Percentiles rank a stretch among this genome's conserved stretches.
Evolutionary conservation across 2,888 invertebrate species (phyloP).

Genomic region (Nyleta sp.): DNA sequence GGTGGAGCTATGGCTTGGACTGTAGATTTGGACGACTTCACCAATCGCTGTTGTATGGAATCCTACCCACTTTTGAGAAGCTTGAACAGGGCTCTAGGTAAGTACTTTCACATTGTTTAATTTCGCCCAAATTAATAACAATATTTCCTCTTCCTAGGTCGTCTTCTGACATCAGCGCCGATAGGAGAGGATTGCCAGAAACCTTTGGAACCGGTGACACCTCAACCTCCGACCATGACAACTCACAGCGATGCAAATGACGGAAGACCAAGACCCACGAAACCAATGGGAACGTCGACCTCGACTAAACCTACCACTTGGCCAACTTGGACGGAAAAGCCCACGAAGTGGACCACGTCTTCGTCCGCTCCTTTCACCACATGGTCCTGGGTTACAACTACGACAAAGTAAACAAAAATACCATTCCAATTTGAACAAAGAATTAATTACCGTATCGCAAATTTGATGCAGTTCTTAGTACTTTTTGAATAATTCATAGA

Average conservation of each 20-base stretch:
- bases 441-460: no score
- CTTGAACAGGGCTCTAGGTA: slow-evolving; percentile 90
- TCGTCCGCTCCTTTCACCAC: slow-evolving; percentile 59
- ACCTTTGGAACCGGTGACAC: slow-evolving; percentile 89
- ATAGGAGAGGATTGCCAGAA: slow-evolving; percentile 86
- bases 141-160: no score
- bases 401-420: slow-evolving; percentile 35
- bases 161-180: slow-evolving; percentile 83
- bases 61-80: slow-evolving; percentile 90
- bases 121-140: no score
- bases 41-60: slow-evolving; percentile 92
- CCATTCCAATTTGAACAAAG: not conserved
- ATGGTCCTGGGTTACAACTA: slow-evolving; percentile 67
- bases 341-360: slow-evolving; percentile 64
- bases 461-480: not conserved
- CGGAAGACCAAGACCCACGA: slow-evolving; percentile 70
- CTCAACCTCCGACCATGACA: slow-evolving; percentile 89
- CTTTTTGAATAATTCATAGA: slow-evolving; percentile 18
- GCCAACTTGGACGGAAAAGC: slow-evolving; percentile 77
- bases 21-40: slow-evolving; percentile 93
- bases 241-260: slow-evolving; percentile 86
- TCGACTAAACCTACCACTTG: slow-evolving; percentile 75
- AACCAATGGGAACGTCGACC: slow-evolving; percentile 70
- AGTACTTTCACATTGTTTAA: no score
- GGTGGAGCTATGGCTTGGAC: slow-evolving; percentile 95